Evolutionary conservation across 2,888 invertebrate genomes (phyloP), one percentile per base, ranked within the genome.

Genomic region (Craniophora ligustri): DNA sequence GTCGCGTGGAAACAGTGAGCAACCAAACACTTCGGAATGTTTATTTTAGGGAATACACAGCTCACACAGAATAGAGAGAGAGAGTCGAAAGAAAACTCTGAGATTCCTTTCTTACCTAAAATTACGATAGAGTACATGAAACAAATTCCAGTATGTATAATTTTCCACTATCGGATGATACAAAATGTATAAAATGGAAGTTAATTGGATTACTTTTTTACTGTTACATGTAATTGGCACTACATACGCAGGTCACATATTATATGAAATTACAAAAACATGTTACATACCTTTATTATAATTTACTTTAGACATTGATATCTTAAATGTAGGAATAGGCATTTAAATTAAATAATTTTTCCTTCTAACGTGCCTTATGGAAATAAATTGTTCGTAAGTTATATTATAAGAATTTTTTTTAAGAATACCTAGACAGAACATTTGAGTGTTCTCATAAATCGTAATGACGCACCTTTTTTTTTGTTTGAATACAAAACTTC

Each of bases 11-110:
- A 69, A 72, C 62, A 67, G 77, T 76, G 84, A 86, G 87, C 87
- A 87, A 88, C 85, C 74, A 74, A 87, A 87, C 72, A 84, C 79
- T 78, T 76, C 89, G 92, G 92, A 92, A 92, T 92, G 92, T 91
- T 86, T 77, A 78, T 76, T 76, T 75, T 45, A 72, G 63, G 78
- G 78, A 82, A 82, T 76, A 72, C 75, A 76, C 72, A 57, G 44
- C 67, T 65, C 60, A 75, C 65, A 75, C 69, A 75, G 50, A 75
- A 42, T 63, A 53, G 67, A 70, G 56, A 70, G 35, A 63, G 51
- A 48, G 35, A 64, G 42, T 64, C 39, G 70, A 78, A 78, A 77
- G 78, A 82, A 79, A 80, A 75, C 66, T 59, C 55, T 58, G 80
- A 84, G 83, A 84, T 85, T 85, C 75, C 77, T 77, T 81, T 78